Evolutionary conservation across 1,140 invertebrate species (phyloP), one percentile per base, ranked within the genome.

Genomic region (Lerema accius): DNA sequence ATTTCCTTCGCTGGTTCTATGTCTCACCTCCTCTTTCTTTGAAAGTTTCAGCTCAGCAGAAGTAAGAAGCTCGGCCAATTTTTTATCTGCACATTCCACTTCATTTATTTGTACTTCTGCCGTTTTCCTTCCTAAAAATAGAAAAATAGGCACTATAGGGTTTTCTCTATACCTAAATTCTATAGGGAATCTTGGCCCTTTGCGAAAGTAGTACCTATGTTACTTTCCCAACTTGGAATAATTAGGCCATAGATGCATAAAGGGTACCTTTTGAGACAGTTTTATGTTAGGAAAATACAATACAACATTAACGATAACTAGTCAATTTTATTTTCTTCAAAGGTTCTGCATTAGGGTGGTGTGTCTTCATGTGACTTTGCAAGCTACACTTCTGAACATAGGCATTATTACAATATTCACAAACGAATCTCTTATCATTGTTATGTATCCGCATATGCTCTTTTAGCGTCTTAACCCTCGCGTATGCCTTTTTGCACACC

Each of bases 351-450:
- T 70, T 78, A 4, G 84, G 79, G 66, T 90, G 82, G 55, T 91
- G 89, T 0, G 83, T 82, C 49, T 81, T 67, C 16, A 90, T 73
- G 63, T 91, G 90, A 58, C 79, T 84, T 60, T 90, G 82, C 3
- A 91, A 63, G 49, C 86, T 89, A 58, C 84, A 87, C 55, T 90
- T 91, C 56, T 91, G 89, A 0, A 89, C 83, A 69, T 92, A 93
- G 3, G 91, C 90, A 51, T 91, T 92, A 70, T 90, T 86, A 78
- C 92, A 93, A 28, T 83, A 83, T 53, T 90, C 80, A 78, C 92
- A 93, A 10, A 80, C 73, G 46, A 90, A 84, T 60, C 76, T 63
- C 42, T 71, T 86, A 78, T 78, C 92, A 80, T 64, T 91, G 69
- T 60, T 91, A 68, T 91, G 88, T 49, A 88, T 90, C 9, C 82